Conservation (phyloP, 2,888 invertebrate species). For the Eilema griseolum region DNA sequence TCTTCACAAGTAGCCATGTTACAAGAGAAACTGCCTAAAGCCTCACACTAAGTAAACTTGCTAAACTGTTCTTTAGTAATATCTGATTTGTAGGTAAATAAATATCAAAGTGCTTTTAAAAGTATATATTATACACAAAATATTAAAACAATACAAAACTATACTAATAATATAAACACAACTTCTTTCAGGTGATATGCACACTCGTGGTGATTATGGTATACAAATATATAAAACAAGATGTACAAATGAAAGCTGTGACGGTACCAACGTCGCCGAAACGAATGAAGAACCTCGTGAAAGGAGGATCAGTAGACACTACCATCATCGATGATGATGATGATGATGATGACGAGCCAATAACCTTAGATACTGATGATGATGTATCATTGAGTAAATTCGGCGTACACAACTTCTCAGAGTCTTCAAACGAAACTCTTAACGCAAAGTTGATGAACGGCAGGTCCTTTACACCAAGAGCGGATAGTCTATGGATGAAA, state of each 20-base stretch:
- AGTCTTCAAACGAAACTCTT: constrained; percentile 74
- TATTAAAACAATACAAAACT: not conserved
- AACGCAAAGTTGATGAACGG: constrained; percentile 70
- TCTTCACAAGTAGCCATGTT: too few relatives aligned
- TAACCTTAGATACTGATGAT: constrained; percentile 77
- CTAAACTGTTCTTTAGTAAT: too few relatives aligned
- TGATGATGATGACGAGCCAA: constrained; percentile 69
- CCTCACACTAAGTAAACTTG: not conserved
- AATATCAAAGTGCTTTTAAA: not conserved
- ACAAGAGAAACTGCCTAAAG: not conserved
- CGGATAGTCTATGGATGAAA: constrained; percentile 73
- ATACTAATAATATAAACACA: not conserved
- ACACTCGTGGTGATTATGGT: constrained; percentile 67
- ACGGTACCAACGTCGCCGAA: constrained; percentile 61
- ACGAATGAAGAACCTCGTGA: constrained; percentile 67
- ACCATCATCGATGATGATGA: constrained; percentile 58
- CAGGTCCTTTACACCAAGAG: constrained; percentile 73
- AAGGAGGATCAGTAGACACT: constrained; percentile 56
- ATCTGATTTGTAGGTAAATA: not conserved
- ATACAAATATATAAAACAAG: constrained; percentile 67
- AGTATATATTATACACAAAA: not conserved
- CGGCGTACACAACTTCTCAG: constrained; percentile 76
- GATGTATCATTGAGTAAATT: constrained; percentile 82
- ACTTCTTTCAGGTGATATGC: constrained; percentile 72
- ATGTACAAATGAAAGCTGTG: constrained; percentile 46